These are phyloP conservation scores for Drosophila dunni DNA, from an alignment of 1,140 invertebrate species.

Conservation along the genomic window DNA sequence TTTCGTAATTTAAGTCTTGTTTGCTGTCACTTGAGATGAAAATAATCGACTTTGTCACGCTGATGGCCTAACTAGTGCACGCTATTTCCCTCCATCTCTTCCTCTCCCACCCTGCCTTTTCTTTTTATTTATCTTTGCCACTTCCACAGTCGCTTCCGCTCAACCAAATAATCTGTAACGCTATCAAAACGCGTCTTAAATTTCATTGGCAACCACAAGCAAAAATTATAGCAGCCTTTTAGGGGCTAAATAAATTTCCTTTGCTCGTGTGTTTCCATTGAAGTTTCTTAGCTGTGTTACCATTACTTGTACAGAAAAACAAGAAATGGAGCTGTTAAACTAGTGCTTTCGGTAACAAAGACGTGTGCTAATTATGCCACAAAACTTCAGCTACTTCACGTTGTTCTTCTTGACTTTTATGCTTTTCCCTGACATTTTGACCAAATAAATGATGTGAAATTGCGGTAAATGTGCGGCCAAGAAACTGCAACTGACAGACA, in stretches of 20 bases:
- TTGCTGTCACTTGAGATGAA: slow-evolving; percentile 82
- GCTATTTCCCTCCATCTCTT: background rate
- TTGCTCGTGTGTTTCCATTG: slow-evolving; percentile 5
- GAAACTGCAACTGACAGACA: slow-evolving; percentile 23
- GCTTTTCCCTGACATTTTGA: slow-evolving; percentile 17
- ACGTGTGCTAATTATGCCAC: slow-evolving; percentile 69
- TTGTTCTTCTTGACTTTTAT: slow-evolving; percentile 21
- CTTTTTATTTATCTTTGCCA: background rate
- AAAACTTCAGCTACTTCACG: slow-evolving; percentile 30
- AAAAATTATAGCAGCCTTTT: slow-evolving; percentile 42
- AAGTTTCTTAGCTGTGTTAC: slow-evolving; percentile 13
- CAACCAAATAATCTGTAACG: slow-evolving; percentile 24
- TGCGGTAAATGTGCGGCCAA: slow-evolving; percentile 23
- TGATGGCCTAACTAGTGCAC: slow-evolving; percentile 12
- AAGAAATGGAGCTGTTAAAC: no score
- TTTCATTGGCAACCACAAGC: slow-evolving; percentile 58
- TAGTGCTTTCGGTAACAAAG: slow-evolving; percentile 19
- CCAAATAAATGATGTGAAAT: slow-evolving; percentile 30
- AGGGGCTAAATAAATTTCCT: slow-evolving; percentile 20
- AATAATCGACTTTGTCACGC: slow-evolving; percentile 80
- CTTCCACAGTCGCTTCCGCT: background rate
- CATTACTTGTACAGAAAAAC: slow-evolving; percentile 4
- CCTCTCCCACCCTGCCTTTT: background rate
- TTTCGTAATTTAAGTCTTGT: slow-evolving; percentile 81
- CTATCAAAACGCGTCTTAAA: slow-evolving; percentile 59